Percentiles rank a stretch among this genome's conserved stretches.
These are phyloP conservation scores for Bombyx mori DNA, from an alignment of 1,140 invertebrate species.

Conservation along the genomic window ASM3026992v2 NC_085114.1:5678001-5678500, in stretches of 20 bases:
- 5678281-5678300: constrained; percentile 79
- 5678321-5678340: background rate
- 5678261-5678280: constrained; percentile 73
- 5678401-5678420: background rate
- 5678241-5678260: constrained; percentile 73
- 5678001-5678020: too few species aligned
- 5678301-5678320: constrained; percentile 2
- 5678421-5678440: too few species aligned
- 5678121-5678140: constrained; percentile 83
- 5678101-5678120: constrained; percentile 83
- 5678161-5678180: constrained; percentile 82
- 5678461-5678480: too few species aligned
- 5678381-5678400: background rate
- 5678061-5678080: too few species aligned
- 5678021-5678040: too few species aligned
- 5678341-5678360: background rate
- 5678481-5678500: too few species aligned
- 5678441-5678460: too few species aligned
- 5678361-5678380: background rate
- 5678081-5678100: constrained; percentile 3
- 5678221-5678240: constrained; percentile 73
- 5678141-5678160: constrained; percentile 80
- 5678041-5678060: too few species aligned
- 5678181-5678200: constrained; percentile 80
- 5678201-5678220: constrained; percentile 83